These are phyloP conservation scores for Fabriciana adippe DNA, from an alignment of 2,888 invertebrate species.

Conservation along the genomic window DNA sequence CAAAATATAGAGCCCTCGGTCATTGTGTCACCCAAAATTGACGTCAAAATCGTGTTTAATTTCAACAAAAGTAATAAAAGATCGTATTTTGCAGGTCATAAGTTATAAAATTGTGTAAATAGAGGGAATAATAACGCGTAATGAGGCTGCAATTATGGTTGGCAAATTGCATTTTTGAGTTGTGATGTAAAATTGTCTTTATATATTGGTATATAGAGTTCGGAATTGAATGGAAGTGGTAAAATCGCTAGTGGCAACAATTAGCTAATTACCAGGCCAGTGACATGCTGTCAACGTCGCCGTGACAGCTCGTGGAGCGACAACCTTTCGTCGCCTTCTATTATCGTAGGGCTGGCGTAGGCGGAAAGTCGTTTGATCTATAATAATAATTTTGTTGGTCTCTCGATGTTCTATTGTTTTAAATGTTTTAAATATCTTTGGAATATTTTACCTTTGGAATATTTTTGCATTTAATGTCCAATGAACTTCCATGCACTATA, in stretches of 20 bases:
- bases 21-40: slow-evolving; percentile 36
- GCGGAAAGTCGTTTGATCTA: slow-evolving; percentile 39
- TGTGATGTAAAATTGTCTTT: slow-evolving; percentile 21
- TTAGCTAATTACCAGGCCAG: slow-evolving; percentile 67
- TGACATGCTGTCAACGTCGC: slow-evolving; percentile 55
- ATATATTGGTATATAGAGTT: slow-evolving; percentile 19
- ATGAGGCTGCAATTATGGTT: slow-evolving; percentile 55
- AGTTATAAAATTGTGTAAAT: slow-evolving; percentile 31
- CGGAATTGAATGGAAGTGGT: slow-evolving; percentile 12
- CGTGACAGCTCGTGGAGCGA: slow-evolving; percentile 56
- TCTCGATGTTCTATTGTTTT: slow-evolving; percentile 26
- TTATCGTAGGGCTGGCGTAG: slow-evolving; percentile 48
- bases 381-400: slow-evolving; percentile 29
- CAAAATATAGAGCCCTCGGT: slow-evolving; percentile 46
- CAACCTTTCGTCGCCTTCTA: slow-evolving; percentile 68
- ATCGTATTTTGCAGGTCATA: slow-evolving; percentile 15
- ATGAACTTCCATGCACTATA: too few relatives aligned
- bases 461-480: not conserved
- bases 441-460: not conserved
- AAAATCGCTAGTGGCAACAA: slow-evolving; percentile 50
- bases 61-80: slow-evolving; percentile 2
- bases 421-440: not conserved
- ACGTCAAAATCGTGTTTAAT: slow-evolving; percentile 8
- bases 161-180: slow-evolving; percentile 36
- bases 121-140: slow-evolving; percentile 47